Conservation (phyloP, 2,113 vertebrate species). For the Brachypteracias leptosomus region DNA sequence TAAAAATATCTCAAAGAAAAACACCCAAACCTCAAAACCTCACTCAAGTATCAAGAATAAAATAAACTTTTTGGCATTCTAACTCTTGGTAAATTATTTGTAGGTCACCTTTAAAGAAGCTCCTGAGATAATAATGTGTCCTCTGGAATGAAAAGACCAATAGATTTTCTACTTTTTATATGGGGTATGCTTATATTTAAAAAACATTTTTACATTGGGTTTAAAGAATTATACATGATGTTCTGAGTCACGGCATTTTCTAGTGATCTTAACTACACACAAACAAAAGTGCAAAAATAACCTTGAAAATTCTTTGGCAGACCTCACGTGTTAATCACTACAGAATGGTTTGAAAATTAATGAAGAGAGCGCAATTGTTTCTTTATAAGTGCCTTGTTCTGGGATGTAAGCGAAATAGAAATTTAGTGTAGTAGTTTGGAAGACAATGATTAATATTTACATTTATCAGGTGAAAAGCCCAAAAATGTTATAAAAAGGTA, state of each 20-base stretch:
- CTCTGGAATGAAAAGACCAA: constrained; percentile 4
- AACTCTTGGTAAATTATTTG: constrained; percentile 8
- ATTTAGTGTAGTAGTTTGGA: not conserved
- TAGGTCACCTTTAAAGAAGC: not conserved
- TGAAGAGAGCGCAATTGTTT: constrained; percentile 56
- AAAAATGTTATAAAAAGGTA: not conserved
- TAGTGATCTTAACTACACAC: not conserved
- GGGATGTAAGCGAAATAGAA: constrained; percentile 16
- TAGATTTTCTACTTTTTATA: not conserved
- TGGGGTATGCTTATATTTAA: not conserved
- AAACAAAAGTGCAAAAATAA: constrained; percentile 42
- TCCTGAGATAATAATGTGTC: not conserved
- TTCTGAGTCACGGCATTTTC: not conserved
- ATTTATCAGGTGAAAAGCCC: not conserved
- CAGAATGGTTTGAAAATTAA: constrained; percentile 64
- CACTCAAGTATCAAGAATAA: not conserved
- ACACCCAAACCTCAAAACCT: not conserved
- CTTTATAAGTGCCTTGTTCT: constrained; percentile 18
- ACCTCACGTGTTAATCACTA: constrained; percentile 49
- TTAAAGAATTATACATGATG: constrained; percentile 11
- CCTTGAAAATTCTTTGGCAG: constrained; percentile 61
- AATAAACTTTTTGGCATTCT: not conserved
- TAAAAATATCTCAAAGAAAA: not conserved
- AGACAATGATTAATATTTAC: not conserved
- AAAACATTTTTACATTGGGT: constrained; percentile 19